Evolutionary conservation across 1,140 invertebrate species (phyloP).

Genomic region (Saxidomus purpurata): DNA sequence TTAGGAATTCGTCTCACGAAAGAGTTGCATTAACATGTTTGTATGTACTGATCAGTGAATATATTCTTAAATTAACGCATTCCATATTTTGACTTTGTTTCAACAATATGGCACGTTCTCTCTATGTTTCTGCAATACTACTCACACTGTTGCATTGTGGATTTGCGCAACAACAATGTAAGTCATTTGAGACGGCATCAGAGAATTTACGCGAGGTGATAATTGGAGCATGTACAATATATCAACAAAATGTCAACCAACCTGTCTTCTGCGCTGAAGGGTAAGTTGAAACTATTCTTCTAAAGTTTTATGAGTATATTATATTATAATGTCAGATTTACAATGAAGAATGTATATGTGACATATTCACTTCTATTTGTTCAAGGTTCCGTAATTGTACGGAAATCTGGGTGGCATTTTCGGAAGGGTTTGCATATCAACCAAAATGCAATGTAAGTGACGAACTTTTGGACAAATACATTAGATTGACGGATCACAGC

Average conservation of each 20-base stretch:
- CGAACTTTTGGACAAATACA: not conserved
- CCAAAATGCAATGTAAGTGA: slow-evolving; percentile 13
- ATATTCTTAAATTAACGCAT: too few species aligned
- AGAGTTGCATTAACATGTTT: too few species aligned
- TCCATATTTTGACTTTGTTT: too few species aligned
- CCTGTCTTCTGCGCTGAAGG: slow-evolving; percentile 43
- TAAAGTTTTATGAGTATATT: not conserved
- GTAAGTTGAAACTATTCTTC: slow-evolving; percentile 7
- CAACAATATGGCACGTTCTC: not conserved
- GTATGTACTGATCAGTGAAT: too few species aligned
- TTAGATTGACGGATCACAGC: slow-evolving; percentile 5
- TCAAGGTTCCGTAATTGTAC: slow-evolving; percentile 54
- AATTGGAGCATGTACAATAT: slow-evolving; percentile 38
- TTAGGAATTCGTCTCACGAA: too few species aligned
- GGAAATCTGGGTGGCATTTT: slow-evolving; percentile 44
- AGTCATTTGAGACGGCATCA: not conserved
- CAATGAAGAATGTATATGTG: too few species aligned
- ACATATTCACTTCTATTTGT: too few species aligned
- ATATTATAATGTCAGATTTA: not conserved
- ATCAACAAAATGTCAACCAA: slow-evolving; percentile 23
- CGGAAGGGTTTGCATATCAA: slow-evolving; percentile 12
- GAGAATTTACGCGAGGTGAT: slow-evolving; percentile 46
- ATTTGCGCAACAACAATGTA: not conserved
- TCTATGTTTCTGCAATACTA: not conserved
- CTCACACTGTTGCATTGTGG: not conserved